Percentiles rank a stretch among this genome's conserved stretches.
phyloP scores from a whole-genome alignment of 2,888 invertebrate genomes.

The Eupithecia inturbata region DNA sequence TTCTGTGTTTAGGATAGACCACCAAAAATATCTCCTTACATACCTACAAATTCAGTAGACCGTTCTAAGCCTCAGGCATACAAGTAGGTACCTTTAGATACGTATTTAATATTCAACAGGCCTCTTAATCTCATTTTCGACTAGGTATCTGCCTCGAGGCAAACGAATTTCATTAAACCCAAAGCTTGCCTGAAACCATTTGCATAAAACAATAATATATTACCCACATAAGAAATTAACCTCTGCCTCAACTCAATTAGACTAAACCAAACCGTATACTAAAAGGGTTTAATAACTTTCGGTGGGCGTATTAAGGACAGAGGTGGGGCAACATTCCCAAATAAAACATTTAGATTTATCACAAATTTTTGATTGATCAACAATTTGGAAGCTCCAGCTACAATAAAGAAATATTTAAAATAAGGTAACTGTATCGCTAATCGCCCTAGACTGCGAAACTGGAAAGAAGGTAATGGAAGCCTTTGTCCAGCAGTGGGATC shows the following conservation, averaged over 20 bases:
- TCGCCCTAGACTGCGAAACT: no score
- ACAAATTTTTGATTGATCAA: no score
- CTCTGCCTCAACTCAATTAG: conserved; percentile 79
- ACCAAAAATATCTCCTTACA: no score
- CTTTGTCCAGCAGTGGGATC: neutral
- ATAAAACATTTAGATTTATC: neutral
- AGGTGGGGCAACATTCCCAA: conserved; percentile 12
- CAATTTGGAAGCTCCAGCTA: neutral
- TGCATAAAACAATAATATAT: conserved; percentile 82
- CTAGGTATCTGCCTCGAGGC: conserved; percentile 63
- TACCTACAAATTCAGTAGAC: no score
- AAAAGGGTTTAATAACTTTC: conserved; percentile 79
- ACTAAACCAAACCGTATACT: conserved; percentile 73
- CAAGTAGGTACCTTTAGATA: conserved; percentile 20
- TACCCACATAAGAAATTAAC: conserved; percentile 78
- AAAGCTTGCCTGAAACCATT: conserved; percentile 67
- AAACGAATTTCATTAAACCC: conserved; percentile 80
- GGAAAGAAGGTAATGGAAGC: neutral
- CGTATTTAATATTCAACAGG: conserved; percentile 52
- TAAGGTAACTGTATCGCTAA: neutral
- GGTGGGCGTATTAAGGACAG: conserved; percentile 43
- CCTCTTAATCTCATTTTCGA: conserved; percentile 74
- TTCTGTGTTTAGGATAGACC: no score
- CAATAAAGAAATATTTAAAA: no score
- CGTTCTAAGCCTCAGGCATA: neutral